Evolutionary conservation across 2,888 invertebrate genomes (phyloP).

Genomic region (Synanthedon andrenaeformis): DNA sequence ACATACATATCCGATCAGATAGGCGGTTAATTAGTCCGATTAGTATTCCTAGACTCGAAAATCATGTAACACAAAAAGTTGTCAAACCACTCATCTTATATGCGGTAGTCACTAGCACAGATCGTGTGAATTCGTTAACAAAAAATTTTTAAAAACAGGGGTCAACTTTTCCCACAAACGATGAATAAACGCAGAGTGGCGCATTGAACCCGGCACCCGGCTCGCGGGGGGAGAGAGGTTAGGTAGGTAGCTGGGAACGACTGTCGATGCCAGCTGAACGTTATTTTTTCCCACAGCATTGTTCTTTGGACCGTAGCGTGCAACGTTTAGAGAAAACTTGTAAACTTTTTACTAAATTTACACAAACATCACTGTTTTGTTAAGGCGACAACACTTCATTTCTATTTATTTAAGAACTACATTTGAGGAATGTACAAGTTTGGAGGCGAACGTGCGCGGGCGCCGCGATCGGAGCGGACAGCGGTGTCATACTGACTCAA

Average conservation of each 20-base stretch:
- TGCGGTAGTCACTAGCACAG: slow-evolving; percentile 42
- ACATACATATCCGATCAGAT: not conserved
- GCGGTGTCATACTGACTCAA: slow-evolving; percentile 42
- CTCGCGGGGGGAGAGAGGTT: slow-evolving; percentile 59
- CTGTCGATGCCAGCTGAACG: slow-evolving; percentile 70
- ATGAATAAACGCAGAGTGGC: slow-evolving; percentile 69
- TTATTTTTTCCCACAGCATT: slow-evolving; percentile 73
- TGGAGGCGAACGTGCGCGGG: slow-evolving; percentile 44
- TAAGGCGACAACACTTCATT: slow-evolving; percentile 36
- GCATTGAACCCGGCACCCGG: slow-evolving; percentile 68
- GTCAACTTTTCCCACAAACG: slow-evolving; percentile 71
- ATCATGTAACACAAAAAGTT: not conserved
- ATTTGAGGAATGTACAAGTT: slow-evolving; percentile 36
- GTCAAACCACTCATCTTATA: slow-evolving; percentile 25
- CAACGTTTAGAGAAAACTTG: slow-evolving; percentile 35
- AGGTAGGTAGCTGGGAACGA: slow-evolving; percentile 69
- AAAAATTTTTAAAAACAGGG: slow-evolving; percentile 58
- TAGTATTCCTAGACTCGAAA: not conserved
- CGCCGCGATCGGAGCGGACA: slow-evolving; percentile 58
- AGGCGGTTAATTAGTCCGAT: not conserved
- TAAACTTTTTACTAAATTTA: slow-evolving; percentile 32
- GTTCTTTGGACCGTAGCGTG: slow-evolving; percentile 65
- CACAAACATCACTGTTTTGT: slow-evolving; percentile 26
- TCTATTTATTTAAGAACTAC: slow-evolving; percentile 42
- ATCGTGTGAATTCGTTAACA: slow-evolving; percentile 69